These are phyloP conservation scores for Sycophila texana DNA, from an alignment of 2,888 invertebrate genomes.

Conservation along the genomic window DNA sequence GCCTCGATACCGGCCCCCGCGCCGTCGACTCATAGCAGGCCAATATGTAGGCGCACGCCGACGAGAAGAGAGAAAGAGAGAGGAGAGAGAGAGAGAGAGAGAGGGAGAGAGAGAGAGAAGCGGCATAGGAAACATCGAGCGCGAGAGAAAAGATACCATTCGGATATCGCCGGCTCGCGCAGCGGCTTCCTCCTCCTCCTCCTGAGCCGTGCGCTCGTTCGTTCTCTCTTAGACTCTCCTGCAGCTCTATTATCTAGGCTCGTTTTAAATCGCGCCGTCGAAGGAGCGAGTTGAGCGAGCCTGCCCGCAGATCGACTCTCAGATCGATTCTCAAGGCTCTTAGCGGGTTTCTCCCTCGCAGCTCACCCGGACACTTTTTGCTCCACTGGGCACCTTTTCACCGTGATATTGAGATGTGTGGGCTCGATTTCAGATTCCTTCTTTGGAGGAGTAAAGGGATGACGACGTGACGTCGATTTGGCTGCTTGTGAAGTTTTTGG, in stretches of 20 bases:
- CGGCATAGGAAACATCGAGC: slow-evolving; percentile 40
- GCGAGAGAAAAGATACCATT: slow-evolving; percentile 50
- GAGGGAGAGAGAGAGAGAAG: slow-evolving; percentile 35
- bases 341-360: slow-evolving; percentile 47
- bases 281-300: slow-evolving; percentile 31
- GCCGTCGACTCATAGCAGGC: slow-evolving; percentile 35
- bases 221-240: slow-evolving; percentile 40
- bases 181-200: slow-evolving; percentile 43
- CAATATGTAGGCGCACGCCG: slow-evolving; percentile 29
- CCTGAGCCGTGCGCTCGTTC: slow-evolving; percentile 32
- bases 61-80: neutral
- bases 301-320: slow-evolving; percentile 33
- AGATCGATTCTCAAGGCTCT: slow-evolving; percentile 53
- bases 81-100: slow-evolving; percentile 36
- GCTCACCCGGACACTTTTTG: slow-evolving; percentile 25
- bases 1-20: neutral
- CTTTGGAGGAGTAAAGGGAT: neutral
- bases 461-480: too few species aligned
- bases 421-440: slow-evolving; percentile 2
- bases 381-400: slow-evolving; percentile 14
- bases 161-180: slow-evolving; percentile 38
- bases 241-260: slow-evolving; percentile 55
- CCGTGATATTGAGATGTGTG: slow-evolving; percentile 6
- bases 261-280: slow-evolving; percentile 48
- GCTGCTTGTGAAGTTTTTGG: too few species aligned